phyloP scores from a whole-genome alignment of 2,888 invertebrate genomes.

The Heteromyza rotundicornis region DNA sequence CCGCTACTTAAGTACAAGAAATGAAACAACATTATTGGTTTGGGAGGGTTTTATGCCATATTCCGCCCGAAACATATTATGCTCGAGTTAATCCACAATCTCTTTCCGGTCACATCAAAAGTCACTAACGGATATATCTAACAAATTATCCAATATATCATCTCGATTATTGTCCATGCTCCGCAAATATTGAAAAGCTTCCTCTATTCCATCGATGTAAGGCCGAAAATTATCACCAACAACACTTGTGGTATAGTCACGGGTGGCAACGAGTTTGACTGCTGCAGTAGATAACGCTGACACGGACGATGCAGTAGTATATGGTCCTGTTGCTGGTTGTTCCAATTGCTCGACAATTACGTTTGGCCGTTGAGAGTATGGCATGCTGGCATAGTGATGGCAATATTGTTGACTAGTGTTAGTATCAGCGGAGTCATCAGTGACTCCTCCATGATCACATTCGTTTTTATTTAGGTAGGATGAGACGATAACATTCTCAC shows the following conservation, averaged over 20 bases:
- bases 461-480: constrained; percentile 34
- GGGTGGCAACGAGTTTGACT: constrained; percentile 22
- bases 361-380: constrained; percentile 36
- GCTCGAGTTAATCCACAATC: no score
- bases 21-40: no score
- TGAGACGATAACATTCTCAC: constrained; percentile 43
- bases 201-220: constrained; percentile 51
- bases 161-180: constrained; percentile 48
- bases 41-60: no score
- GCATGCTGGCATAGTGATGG: constrained; percentile 10
- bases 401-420: no score
- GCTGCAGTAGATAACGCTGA: constrained; percentile 11
- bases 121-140: constrained; percentile 54
- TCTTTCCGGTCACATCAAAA: no score
- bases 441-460: no score
- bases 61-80: no score
- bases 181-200: constrained; percentile 51
- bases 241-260: constrained; percentile 32
- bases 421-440: no score
- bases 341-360: constrained; percentile 46
- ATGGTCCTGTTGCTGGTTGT: constrained; percentile 22
- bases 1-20: no score
- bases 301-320: constrained; percentile 5
- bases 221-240: constrained; percentile 43
- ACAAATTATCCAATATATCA: constrained; percentile 52